Evolutionary conservation across 2,888 invertebrate species (phyloP).

Genomic region (Himalopsyche tibetana): DNA sequence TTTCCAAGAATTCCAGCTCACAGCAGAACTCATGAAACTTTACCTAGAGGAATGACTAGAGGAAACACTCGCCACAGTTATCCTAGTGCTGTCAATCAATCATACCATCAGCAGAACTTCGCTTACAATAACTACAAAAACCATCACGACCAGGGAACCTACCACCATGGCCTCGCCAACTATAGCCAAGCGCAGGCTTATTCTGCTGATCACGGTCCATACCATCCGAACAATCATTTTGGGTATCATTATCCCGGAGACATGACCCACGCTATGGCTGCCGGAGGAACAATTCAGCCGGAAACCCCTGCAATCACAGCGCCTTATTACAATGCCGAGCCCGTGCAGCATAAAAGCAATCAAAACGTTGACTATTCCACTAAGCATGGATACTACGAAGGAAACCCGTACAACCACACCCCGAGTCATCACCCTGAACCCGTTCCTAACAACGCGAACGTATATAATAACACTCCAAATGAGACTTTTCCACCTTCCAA

Average conservation of each 20-base stretch:
- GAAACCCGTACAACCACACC: conserved; percentile 73
- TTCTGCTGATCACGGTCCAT: conserved; percentile 62
- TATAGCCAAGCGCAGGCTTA: conserved; percentile 68
- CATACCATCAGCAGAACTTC: conserved; percentile 74
- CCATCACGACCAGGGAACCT: conserved; percentile 75
- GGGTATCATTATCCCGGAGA: conserved; percentile 76
- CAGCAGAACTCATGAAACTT: conserved; percentile 66
- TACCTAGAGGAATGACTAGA: conserved; percentile 67
- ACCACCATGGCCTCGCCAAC: conserved; percentile 72
- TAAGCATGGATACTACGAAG: conserved; percentile 78
- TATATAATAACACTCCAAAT: conserved; percentile 56
- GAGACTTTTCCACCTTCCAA: conserved; percentile 61
- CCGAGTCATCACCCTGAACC: conserved; percentile 66
- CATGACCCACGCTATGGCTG: conserved; percentile 63
- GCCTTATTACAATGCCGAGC: conserved; percentile 69
- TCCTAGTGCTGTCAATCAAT: conserved; percentile 71
- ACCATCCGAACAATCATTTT: conserved; percentile 71
- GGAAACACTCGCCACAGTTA: conserved; percentile 70
- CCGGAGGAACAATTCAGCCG: conserved; percentile 69
- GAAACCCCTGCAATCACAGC: conserved; percentile 73
- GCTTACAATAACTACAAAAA: conserved; percentile 75
- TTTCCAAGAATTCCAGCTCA: conserved; percentile 68
- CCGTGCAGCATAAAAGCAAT: conserved; percentile 74
- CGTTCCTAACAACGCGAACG: conserved; percentile 66
- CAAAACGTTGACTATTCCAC: conserved; percentile 75